Evolutionary conservation across 2,888 invertebrate species (phyloP), one percentile per base, ranked within the genome.

Genomic region (Amaurobius ferox): DNA sequence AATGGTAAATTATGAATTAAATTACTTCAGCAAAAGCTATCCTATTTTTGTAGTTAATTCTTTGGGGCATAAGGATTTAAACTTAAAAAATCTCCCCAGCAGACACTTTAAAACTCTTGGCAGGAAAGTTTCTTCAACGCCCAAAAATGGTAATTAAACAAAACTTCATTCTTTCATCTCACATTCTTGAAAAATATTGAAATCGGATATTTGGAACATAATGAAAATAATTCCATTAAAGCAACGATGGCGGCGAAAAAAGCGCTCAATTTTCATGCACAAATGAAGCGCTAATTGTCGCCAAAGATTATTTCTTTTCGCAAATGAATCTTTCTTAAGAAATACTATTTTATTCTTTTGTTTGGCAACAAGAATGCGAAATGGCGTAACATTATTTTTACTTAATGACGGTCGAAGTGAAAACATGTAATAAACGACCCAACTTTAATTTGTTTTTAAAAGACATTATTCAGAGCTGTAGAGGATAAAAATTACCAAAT

Each of bases 401-500:
- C 71, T 64, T 28, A 68, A 48, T 23, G 71, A 64, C 6, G 77
- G 48, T 40, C 40, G 26, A 44, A 44, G 70, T 70, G 79, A 79
- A 79, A 71, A 72, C 71, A 71, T 72, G 71, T 44, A 79, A 80
- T 73, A 48, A 29, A 64, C 44, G 71, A 70, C 61, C 30, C 70
- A 39, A 61, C 68, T 78, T 70, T 35, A 44, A 61, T 70, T 67
- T 62, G 44, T 79, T 79, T 70, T 79, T 39, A 66, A 79, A 79
- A 79, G 55, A 62, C 9, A 55, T 64, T 55, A 44, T 29, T 48
- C n/a, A 6, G 28, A 30, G 23, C 40, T 32, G 71, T 72, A 74
- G 48, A 61, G 68, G 74, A 70, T 74, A 81, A 81, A 81, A 81
- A 81, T 81, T 3, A 68, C 61, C 23, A 61, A 32, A 23, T 74